phyloP scores from a whole-genome alignment of 2,888 invertebrate genomes.

The Rhyacophila evoluta region DNA sequence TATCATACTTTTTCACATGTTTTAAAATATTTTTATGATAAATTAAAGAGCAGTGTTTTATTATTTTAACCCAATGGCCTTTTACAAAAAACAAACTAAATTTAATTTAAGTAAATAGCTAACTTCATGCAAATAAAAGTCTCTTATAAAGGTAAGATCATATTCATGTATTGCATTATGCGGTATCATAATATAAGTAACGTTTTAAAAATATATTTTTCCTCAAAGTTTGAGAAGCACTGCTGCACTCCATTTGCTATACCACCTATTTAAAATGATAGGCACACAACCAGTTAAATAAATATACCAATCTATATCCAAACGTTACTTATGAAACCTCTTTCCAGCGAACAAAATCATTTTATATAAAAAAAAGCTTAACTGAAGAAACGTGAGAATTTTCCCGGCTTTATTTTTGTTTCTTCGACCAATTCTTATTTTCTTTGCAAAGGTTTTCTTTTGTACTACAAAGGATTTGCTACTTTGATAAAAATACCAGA shows the following conservation, averaged over 20 bases:
- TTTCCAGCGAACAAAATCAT: slow-evolving; percentile 22
- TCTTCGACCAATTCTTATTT: slow-evolving; percentile 24
- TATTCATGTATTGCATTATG: too few species aligned
- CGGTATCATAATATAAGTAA: too few species aligned
- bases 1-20: too few species aligned
- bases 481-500: slow-evolving; percentile 18
- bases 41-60: too few species aligned
- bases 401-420: slow-evolving; percentile 20
- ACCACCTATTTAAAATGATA: slow-evolving; percentile 3
- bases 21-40: too few species aligned
- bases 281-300: slow-evolving; percentile 24
- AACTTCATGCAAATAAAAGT: too few species aligned
- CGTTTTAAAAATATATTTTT: too few species aligned
- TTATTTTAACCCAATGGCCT: too few species aligned
- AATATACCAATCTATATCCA: slow-evolving; percentile 22
- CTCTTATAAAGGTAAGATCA: too few species aligned
- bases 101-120: too few species aligned
- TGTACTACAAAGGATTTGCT: slow-evolving; percentile 24
- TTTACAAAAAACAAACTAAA: too few species aligned
- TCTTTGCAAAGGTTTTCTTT: slow-evolving; percentile 12
- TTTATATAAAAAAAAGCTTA: slow-evolving; percentile 20
- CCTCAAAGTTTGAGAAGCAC: background rate
- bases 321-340: slow-evolving; percentile 18
- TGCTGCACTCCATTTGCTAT: background rate
- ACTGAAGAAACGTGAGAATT: slow-evolving; percentile 22